phyloP scores from a whole-genome alignment of 2,888 invertebrate species.

The Sinotaia quadrata region DNA sequence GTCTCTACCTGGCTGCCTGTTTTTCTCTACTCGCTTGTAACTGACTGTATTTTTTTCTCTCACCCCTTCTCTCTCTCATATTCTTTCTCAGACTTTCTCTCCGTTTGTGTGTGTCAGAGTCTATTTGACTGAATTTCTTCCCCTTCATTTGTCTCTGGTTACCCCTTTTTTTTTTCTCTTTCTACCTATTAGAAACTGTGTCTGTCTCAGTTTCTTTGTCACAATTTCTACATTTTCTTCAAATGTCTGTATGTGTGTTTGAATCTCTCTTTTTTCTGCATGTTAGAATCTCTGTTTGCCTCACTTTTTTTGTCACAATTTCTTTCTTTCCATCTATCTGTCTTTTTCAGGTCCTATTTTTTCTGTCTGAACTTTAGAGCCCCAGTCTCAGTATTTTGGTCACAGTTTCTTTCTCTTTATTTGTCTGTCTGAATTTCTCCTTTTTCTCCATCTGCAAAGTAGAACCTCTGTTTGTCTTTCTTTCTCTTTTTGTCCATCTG shows the following conservation, averaged over 20 bases:
- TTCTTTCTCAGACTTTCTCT: not conserved
- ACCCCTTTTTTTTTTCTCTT: constrained; percentile 3
- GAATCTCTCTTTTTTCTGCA: not conserved
- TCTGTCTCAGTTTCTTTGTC: not conserved
- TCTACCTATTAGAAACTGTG: not conserved
- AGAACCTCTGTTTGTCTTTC: constrained; percentile 3
- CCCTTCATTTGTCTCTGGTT: constrained; percentile 14
- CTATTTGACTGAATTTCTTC: constrained; percentile 9
- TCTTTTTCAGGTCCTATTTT: not conserved
- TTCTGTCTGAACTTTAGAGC: not conserved
- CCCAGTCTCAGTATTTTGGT: not conserved
- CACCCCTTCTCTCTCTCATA: constrained; percentile 1
- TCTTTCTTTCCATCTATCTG: not conserved
- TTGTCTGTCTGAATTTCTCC: constrained; percentile 6
- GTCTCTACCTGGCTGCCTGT: constrained; percentile 5
- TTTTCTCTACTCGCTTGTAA: not conserved
- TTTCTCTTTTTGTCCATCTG: not conserved
- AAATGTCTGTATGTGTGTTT: not conserved
- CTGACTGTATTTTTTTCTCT: constrained; percentile 10
- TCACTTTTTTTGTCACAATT: not conserved
- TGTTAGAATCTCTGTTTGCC: not conserved
- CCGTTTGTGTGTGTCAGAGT: constrained; percentile 3
- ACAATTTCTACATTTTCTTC: not conserved
- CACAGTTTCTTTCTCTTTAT: constrained; percentile 7
- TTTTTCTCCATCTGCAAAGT: not conserved